Conservation (phyloP, 2,888 invertebrate species). For the Pammene aurita region DNA sequence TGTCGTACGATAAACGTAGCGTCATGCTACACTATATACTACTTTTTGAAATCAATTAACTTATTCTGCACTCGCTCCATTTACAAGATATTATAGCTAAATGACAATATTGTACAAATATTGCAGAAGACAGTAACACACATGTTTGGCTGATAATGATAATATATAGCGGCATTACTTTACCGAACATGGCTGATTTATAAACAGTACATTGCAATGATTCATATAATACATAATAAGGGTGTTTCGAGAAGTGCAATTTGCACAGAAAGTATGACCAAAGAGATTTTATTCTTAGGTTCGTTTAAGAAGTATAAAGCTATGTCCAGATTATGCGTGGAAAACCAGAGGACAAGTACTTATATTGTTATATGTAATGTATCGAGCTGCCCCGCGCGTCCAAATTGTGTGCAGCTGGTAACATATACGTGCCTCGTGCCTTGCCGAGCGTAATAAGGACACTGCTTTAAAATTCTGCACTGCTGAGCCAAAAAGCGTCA, state of each 20-base stretch:
- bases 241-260: not conserved
- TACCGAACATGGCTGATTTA: slow-evolving; percentile 12
- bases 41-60: no score
- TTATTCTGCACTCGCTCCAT: slow-evolving; percentile 57
- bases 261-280: slow-evolving; percentile 6
- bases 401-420: no score
- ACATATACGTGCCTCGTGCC: no score
- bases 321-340: no score
- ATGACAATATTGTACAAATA: slow-evolving; percentile 25
- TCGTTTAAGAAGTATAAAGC: not conserved
- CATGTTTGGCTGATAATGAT: not conserved
- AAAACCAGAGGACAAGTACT: not conserved
- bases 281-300: not conserved
- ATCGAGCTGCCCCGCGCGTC: no score
- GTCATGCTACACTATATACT: no score
- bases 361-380: no score
- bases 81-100: slow-evolving; percentile 28
- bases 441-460: no score
- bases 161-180: no score
- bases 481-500: no score
- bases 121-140: slow-evolving; percentile 12
- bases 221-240: slow-evolving; percentile 24
- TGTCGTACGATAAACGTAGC: no score
- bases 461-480: no score
- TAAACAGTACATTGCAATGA: slow-evolving; percentile 22